These are phyloP conservation scores for Drosophila rhopaloa DNA, from an alignment of 1,140 invertebrate genomes.

Conservation along the genomic window DNA sequence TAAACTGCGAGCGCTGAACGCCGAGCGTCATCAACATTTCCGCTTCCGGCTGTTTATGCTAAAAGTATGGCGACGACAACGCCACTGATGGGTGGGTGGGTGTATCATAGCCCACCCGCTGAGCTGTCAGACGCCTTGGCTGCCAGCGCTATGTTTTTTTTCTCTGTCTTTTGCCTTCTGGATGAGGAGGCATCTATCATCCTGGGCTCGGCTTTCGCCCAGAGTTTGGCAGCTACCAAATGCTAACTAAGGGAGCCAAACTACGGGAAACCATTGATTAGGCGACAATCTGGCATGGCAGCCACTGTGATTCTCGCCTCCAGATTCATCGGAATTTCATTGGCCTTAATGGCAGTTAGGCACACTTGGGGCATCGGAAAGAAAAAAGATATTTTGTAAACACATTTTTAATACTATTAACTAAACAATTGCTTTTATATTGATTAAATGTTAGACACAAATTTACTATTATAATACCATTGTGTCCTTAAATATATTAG, in stretches of 20 bases:
- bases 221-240: conserved; percentile 27
- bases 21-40: conserved; percentile 79
- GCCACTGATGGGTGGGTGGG: conserved; percentile 41
- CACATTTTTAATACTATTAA: too few relatives aligned
- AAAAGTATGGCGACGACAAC: conserved; percentile 75
- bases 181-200: conserved; percentile 65
- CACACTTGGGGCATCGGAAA: conserved; percentile 7
- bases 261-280: conserved; percentile 45
- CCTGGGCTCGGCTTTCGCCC: conserved; percentile 1
- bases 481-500: too few relatives aligned
- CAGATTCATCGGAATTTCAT: conserved; percentile 2
- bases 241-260: conserved; percentile 17
- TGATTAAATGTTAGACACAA: too few relatives aligned
- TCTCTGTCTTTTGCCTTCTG: conserved; percentile 6
- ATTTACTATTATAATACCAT: too few relatives aligned
- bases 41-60: conserved; percentile 82
- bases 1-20: conserved; percentile 11
- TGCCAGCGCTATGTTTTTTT: conserved; percentile 39
- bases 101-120: conserved; percentile 43
- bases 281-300: conserved; percentile 18
- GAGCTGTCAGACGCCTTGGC: conserved; percentile 75
- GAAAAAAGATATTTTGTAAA: background rate
- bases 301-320: conserved; percentile 15
- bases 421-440: too few relatives aligned
- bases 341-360: conserved; percentile 5